Evolutionary conservation across 2,888 invertebrate species (phyloP).

Genomic region (Cylindroiulus punctatus): DNA sequence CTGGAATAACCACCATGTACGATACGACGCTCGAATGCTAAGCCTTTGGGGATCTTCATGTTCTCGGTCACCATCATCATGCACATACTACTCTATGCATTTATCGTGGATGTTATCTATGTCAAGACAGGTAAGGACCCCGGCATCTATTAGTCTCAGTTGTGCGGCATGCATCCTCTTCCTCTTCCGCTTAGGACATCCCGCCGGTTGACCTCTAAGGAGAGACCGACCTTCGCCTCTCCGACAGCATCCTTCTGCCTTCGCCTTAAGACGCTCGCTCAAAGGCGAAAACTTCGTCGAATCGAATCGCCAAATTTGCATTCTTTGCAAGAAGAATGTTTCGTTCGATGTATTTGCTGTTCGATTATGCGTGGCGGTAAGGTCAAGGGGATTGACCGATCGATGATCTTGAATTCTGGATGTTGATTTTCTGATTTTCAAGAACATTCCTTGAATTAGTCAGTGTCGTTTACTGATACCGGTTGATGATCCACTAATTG

Average conservation of each 20-base stretch:
- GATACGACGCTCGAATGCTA: constrained; percentile 46
- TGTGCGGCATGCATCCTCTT: background rate
- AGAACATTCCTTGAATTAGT: too few species aligned
- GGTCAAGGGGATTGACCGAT: too few species aligned
- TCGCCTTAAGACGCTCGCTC: background rate
- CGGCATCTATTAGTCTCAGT: background rate
- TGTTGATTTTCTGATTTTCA: too few species aligned
- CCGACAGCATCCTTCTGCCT: constrained; percentile 8
- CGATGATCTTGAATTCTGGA: too few species aligned
- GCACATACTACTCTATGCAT: constrained; percentile 59
- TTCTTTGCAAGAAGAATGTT: too few species aligned
- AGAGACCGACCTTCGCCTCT: background rate
- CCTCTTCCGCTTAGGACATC: background rate
- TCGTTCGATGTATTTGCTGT: too few species aligned
- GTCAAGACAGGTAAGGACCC: constrained; percentile 58
- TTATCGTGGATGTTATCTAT: constrained; percentile 58
- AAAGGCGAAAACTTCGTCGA: too few species aligned
- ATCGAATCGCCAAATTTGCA: too few species aligned
- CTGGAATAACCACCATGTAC: constrained; percentile 30
- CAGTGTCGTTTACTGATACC: too few species aligned
- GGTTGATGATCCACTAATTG: too few species aligned
- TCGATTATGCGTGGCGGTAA: too few species aligned
- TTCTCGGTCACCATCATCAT: constrained; percentile 56
- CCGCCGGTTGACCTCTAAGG: background rate
- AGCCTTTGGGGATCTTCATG: constrained; percentile 53